Base-by-base conservation (phyloP, 2,888 invertebrate genomes). In the Bruchidius siliquastri region DNA sequence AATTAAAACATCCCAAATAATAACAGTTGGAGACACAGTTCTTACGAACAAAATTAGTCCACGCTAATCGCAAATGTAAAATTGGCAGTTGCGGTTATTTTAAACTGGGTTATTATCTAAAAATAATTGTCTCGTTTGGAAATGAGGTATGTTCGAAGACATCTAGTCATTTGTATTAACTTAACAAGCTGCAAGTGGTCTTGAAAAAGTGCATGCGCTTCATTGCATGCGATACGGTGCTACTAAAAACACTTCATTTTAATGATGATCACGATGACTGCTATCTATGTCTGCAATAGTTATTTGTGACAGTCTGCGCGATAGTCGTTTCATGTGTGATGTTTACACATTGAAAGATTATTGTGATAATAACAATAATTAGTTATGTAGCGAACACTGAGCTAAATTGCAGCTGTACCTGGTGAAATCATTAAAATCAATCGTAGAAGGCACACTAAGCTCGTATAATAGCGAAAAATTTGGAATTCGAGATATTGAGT, bases 91-190 rank as follows among this genome's bases (percentile, higher is more conserved):
- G 72, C 72, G 69, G 32, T 72, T 32, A 69, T 49, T 69, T 72
- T 30, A 67, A 72, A 72, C 72, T 72, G 72, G 72, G 72, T 72
- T 72, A 72, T 22, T 70, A 32, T 69, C 72, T 70, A 72, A 72
- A 69, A 72, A 72, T 72, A 72, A 26, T 66, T 70, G 22, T 67
- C 49, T 49, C 49, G 49, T 49, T 49, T 49, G 49, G 49, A 49
- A 49, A 49, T 49, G 49, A 49, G 49, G 49, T 49, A 49, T 49
- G 49, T 49, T 49, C 49, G 49, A 49, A 49, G 49, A 49, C 49
- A 49, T 49, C 49, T 49, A 49, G 49, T 13, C 49, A 49, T 49
- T 49, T 13, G 49, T 49, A 18, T 49, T 49, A 1, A 49, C 49
- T 49, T 49, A 49, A 49, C 49, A 13, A 49, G 49, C 49, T 49